Base-by-base conservation (phyloP, 2,797 vertebrate species). In the Sciurus vulgaris region DNA sequence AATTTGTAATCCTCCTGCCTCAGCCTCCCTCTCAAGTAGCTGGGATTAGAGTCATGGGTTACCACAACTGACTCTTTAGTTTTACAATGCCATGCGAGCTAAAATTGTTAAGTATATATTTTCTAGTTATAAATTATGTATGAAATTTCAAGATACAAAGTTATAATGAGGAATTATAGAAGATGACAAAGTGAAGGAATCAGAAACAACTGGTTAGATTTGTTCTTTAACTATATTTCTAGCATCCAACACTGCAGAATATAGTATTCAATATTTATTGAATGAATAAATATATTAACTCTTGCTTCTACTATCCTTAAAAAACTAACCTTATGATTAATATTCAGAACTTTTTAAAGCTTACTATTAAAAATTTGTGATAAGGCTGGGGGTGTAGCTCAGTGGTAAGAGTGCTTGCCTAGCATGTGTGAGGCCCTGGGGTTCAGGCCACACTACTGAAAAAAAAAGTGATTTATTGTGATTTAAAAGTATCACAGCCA, bases 61-160 rank as follows among this genome's bases (percentile, higher is more conserved):
- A 61, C 24, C 24, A 61, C 10, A 11, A 3, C 59, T 61, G 59
- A 2, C 22, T 26, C 24, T 61, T 24, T 59, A 26, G 59, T 26
- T 61, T 85, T 51, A 85, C 10, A 70, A 67, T 86, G 59, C 10
- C 69, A 83, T 13, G 12, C 61, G 35, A 86, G 20, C 33, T 94
- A 26, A 90, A 94, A 94, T 54, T 88, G 63, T 74, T 89, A 97
- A 35, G 26, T 86, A 76, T 77, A 24, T 6, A 93, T 93, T 81
- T 20, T 94, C 63, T 78, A 95, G 63, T 85, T 88, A 86, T 59
- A 49, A 92, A 96, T 61, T 95, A n/a, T 33, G 33, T 73, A 56
- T 74, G 47, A 97, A 96, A 41, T 96, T 69, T 33, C 81, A 95
- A 97, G 97, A 38, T 79, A 87, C 15, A 96, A 67, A 30, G 30